A percentile compares a stretch with the other conserved stretches of the same genome.
These are phyloP conservation scores for Pteronotus mesoamericanus DNA, from an alignment of 2,797 vertebrate genomes.

Conservation along the genomic window DNA sequence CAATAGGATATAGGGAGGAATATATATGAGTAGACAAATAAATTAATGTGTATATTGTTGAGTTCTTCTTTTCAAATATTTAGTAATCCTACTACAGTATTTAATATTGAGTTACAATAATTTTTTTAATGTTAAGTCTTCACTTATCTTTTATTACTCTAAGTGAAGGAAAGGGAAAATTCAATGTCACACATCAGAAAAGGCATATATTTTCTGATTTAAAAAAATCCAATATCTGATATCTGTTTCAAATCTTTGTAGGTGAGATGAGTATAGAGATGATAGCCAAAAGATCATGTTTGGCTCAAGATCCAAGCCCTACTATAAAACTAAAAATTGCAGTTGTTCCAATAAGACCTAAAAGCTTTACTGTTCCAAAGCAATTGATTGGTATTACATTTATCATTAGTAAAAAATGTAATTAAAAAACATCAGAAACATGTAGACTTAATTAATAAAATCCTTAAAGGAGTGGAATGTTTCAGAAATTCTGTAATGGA, in stretches of 20 bases:
- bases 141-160: not conserved
- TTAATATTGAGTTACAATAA: not conserved
- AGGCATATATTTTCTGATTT: not conserved
- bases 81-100: not conserved
- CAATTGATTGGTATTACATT: constrained; percentile 57
- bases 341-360: constrained; percentile 38
- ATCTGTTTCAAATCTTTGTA: constrained; percentile 30
- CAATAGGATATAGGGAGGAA: not conserved
- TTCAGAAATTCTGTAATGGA: not conserved
- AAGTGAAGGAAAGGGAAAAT: constrained; percentile 17
- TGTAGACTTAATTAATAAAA: constrained; percentile 47
- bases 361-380: constrained; percentile 52
- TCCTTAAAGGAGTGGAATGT: not conserved
- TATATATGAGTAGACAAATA: not conserved
- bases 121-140: not conserved
- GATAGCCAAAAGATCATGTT: not conserved
- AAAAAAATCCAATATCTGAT: not conserved
- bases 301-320: not conserved
- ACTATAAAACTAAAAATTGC: not conserved
- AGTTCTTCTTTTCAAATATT: not conserved
- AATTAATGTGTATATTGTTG: not conserved
- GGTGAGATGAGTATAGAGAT: not conserved
- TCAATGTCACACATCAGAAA: constrained; percentile 42
- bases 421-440: not conserved
- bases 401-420: constrained; percentile 40